These are phyloP conservation scores for Chrysaora quinquecirrha DNA, from an alignment of 30 jellyfish, hydroid and myxozoan genomes.

Conservation along the genomic window DNA sequence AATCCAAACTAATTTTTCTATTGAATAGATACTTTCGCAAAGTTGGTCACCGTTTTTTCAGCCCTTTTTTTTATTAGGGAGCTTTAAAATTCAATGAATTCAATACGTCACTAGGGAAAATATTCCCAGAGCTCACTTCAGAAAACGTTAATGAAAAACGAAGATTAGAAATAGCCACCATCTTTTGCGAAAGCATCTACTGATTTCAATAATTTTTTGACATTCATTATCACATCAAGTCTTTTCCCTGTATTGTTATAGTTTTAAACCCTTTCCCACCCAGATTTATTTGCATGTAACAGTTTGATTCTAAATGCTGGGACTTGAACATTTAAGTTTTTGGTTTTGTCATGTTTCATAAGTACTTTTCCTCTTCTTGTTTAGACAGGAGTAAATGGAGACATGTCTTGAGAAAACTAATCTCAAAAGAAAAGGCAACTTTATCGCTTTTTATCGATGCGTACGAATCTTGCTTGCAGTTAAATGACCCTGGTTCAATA, in stretches of 20 bases:
- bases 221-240: not conserved
- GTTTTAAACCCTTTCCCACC: not conserved
- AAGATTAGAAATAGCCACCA: not conserved
- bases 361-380: not conserved
- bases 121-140: not conserved
- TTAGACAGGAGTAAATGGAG: not conserved
- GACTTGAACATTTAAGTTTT: not conserved
- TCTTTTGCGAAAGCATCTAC: not conserved
- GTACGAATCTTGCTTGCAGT: not conserved
- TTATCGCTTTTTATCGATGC: not conserved
- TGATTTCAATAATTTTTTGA: not conserved
- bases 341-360: not conserved
- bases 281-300: not conserved
- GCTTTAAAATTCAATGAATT: not conserved
- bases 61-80: not conserved
- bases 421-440: not conserved
- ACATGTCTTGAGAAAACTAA: not conserved
- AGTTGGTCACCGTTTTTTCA: not conserved
- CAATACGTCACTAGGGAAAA: not conserved
- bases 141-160: not conserved
- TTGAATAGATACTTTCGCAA: not conserved
- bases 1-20: not conserved
- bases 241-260: not conserved
- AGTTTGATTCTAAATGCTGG: not conserved
- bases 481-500: not conserved